Base-by-base conservation (phyloP, 2,797 vertebrate species). In the Semaprochilodus insignis region DNA sequence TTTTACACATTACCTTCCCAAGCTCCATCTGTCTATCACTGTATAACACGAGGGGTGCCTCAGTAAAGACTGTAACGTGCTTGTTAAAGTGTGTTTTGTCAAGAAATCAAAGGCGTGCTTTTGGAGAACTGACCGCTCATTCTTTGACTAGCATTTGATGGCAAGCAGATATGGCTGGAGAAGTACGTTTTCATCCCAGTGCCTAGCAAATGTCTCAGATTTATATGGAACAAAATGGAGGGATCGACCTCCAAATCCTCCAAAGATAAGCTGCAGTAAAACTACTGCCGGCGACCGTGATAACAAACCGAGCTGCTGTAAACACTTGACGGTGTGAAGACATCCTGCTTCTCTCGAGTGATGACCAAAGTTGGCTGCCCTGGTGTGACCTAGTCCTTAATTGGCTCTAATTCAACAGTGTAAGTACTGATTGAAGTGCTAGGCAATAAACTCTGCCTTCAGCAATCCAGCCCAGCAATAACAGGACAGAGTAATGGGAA, bases 401-500 rank as follows among this genome's bases (percentile, higher is more conserved):
- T 82, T 81, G 78, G 80, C 80, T 77, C 84, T 84, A 85, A 84
- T 87, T 80, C 71, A 87, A 77, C 72, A 79, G 55, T 81, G 73
- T 81, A 87, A 87, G 77, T 84, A 77, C 78, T 70, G 84, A 83
- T 87, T 83, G 83, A 81, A 85, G 67, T 82, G 84, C 62, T 51
- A 70, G 80, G 66, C 66, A 69, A 81, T 83, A 85, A 85, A 85
- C 71, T 83, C 78, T 71, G 78, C 74, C 72, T 72, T 81, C 71
- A 83, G 84, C 67, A 78, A 76, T 80, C 78, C 71, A 74, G 19
- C 81, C 71, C 81, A 83, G 76, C 75, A 86, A 73, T 27, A 81
- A 87, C 84, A 87, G 86, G 80, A 79, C 59, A 85, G 83, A 27
- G 86, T 83, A 79, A 77, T 81, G 85, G 85, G 85, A 85, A 89